A percentile compares a stretch with the other conserved stretches of the same genome.
phyloP scores from a whole-genome alignment of 2,888 invertebrate genomes.

The Eutolmus rufibarbis region DNA sequence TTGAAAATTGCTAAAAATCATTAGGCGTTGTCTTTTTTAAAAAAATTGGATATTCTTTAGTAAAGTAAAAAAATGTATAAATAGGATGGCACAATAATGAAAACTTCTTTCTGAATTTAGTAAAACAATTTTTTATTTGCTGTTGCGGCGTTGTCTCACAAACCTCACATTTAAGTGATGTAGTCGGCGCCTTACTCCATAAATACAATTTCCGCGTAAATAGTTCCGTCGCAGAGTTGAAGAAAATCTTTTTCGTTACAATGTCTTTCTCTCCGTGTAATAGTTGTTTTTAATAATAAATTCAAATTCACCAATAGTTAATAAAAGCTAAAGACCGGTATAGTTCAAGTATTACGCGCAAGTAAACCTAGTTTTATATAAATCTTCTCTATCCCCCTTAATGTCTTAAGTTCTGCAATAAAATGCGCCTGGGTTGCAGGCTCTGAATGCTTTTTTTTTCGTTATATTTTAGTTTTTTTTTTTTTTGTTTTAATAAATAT shows the following conservation, averaged over 20 bases:
- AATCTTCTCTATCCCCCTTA: background rate
- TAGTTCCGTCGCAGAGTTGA: background rate
- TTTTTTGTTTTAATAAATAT: constrained; percentile 2
- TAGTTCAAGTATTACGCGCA: constrained; percentile 23
- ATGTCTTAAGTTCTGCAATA: background rate
- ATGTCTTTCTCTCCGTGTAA: background rate
- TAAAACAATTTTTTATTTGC: background rate
- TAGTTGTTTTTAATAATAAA: constrained; percentile 11
- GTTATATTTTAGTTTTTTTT: background rate
- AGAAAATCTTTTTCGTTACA: background rate
- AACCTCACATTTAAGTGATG: background rate
- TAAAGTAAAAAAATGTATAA: too few relatives aligned
- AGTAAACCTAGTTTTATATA: constrained; percentile 20
- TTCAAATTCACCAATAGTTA: constrained; percentile 32
- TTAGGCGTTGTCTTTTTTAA: too few relatives aligned
- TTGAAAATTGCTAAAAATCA: too few relatives aligned
- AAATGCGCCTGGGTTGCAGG: background rate
- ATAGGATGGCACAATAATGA: background rate
- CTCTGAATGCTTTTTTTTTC: background rate
- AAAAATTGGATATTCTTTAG: too few relatives aligned
- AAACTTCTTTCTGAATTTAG: background rate
- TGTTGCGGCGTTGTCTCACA: background rate
- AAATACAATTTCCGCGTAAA: background rate
- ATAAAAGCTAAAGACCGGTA: constrained; percentile 35
- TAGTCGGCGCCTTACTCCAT: background rate